Evolutionary conservation across 2,888 invertebrate species (phyloP).

Genomic region (Pyrgus malvae): DNA sequence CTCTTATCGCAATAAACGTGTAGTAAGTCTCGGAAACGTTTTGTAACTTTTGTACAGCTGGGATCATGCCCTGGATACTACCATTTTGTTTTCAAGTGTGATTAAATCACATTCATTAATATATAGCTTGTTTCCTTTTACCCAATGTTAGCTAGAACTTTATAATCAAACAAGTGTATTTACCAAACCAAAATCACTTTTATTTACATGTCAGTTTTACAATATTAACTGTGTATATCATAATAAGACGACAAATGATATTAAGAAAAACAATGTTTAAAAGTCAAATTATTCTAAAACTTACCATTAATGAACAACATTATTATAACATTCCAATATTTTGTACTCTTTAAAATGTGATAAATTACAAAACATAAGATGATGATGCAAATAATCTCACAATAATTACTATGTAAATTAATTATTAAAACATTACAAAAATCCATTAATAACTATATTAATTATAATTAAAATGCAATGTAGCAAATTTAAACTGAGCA

Average conservation of each 20-base stretch:
- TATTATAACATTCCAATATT: slow-evolving; percentile 80
- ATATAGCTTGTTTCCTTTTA: slow-evolving; percentile 44
- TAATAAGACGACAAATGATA: slow-evolving; percentile 73
- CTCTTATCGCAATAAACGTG: not conserved
- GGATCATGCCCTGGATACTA: slow-evolving; percentile 44
- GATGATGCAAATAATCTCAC: slow-evolving; percentile 67
- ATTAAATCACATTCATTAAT: slow-evolving; percentile 68
- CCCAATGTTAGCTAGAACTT: not conserved
- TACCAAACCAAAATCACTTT: slow-evolving; percentile 80
- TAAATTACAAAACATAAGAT: slow-evolving; percentile 79
- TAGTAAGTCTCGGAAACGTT: slow-evolving; percentile 32
- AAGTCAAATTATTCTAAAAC: slow-evolving; percentile 78
- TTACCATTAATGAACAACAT: slow-evolving; percentile 77
- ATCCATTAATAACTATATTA: slow-evolving; percentile 67
- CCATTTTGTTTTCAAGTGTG: slow-evolving; percentile 64
- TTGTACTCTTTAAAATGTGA: slow-evolving; percentile 81
- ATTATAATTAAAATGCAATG: slow-evolving; percentile 70
- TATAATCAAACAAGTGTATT: slow-evolving; percentile 2
- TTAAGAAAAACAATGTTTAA: slow-evolving; percentile 69
- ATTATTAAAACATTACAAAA: slow-evolving; percentile 76
- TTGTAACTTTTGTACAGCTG: slow-evolving; percentile 53
- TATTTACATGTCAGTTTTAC: slow-evolving; percentile 76
- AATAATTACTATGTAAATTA: slow-evolving; percentile 78
- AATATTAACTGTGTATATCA: slow-evolving; percentile 67
- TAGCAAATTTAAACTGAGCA: slow-evolving; percentile 68